Conservation (phyloP, 2,113 vertebrate species). For the Dendropsophus ebraccatus region DNA sequence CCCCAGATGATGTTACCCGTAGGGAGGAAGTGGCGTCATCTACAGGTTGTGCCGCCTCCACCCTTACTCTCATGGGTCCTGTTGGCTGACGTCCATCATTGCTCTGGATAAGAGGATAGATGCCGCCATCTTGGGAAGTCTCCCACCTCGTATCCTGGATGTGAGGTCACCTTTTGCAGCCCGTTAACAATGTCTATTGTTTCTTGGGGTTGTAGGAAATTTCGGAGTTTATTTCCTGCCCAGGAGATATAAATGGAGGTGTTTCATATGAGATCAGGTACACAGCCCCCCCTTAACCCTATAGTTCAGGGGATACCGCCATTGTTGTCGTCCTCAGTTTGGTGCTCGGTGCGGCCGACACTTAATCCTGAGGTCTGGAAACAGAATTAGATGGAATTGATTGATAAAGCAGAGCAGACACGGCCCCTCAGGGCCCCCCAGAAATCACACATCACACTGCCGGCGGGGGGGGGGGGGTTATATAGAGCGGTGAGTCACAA, state of each 20-base stretch:
- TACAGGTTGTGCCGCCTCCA: neutral
- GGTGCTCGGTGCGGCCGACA: neutral
- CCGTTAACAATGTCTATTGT: constrained; percentile 82
- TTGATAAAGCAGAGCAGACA: constrained; percentile 26
- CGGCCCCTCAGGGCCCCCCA: neutral
- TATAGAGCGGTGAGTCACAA: too few species aligned
- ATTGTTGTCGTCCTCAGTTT: neutral
- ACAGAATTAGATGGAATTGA: constrained; percentile 10
- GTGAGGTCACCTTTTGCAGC: constrained; percentile 78
- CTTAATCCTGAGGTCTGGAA: constrained; percentile 40
- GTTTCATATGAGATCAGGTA: constrained; percentile 74
- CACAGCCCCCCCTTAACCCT: constrained; percentile 54
- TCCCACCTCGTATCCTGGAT: constrained; percentile 71
- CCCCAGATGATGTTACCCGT: too few species aligned
- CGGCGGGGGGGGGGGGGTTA: neutral
- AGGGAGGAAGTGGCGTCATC: too few species aligned
- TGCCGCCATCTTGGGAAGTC: neutral
- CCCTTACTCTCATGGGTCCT: too few species aligned
- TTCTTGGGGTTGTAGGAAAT: constrained; percentile 75
- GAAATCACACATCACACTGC: neutral
- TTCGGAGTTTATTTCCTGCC: constrained; percentile 76
- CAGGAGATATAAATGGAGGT: constrained; percentile 69
- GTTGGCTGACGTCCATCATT: too few species aligned
- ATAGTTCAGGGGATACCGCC: too few species aligned
- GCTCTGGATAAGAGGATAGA: neutral